A percentile compares a stretch with the other conserved stretches of the same genome.
Evolutionary conservation across 2,888 invertebrate species (phyloP).

Genomic region (Cepaea hortensis): DNA sequence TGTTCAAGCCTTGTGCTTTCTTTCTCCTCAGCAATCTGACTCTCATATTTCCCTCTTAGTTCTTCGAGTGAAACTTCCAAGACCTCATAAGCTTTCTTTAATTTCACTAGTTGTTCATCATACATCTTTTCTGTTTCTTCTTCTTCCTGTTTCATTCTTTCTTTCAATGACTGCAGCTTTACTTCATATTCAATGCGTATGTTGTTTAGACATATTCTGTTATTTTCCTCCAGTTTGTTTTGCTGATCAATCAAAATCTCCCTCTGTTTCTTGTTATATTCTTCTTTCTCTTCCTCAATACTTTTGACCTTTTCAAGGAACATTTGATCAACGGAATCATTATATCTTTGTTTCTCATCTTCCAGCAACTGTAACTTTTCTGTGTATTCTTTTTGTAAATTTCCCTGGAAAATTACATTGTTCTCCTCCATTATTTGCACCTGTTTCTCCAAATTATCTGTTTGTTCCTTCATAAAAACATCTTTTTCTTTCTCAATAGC

Average conservation of each 20-base stretch:
- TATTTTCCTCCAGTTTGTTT: neutral
- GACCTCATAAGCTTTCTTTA: neutral
- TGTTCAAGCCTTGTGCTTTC: neutral
- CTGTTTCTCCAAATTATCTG: neutral
- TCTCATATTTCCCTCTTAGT: neutral
- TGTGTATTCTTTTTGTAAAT: neutral
- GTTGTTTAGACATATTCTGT: neutral
- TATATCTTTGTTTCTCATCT: neutral
- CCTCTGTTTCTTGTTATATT: neutral
- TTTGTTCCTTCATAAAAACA: neutral
- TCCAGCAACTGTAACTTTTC: conserved; percentile 3
- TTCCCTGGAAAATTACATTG: neutral
- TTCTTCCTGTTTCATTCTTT: neutral
- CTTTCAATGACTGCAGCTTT: neutral
- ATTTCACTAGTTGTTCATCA: neutral
- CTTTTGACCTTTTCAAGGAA: neutral
- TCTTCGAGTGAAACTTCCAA: neutral
- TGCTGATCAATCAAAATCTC: neutral
- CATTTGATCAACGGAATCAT: neutral
- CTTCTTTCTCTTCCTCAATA: neutral
- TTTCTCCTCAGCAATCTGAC: neutral
- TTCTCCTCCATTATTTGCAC: conserved; percentile 10
- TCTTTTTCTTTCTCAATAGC: conserved; percentile 15
- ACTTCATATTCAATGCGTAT: neutral
- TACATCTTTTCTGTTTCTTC: neutral